Conservation (phyloP, 2,113 vertebrate species). For the Symphodus melops region DNA sequence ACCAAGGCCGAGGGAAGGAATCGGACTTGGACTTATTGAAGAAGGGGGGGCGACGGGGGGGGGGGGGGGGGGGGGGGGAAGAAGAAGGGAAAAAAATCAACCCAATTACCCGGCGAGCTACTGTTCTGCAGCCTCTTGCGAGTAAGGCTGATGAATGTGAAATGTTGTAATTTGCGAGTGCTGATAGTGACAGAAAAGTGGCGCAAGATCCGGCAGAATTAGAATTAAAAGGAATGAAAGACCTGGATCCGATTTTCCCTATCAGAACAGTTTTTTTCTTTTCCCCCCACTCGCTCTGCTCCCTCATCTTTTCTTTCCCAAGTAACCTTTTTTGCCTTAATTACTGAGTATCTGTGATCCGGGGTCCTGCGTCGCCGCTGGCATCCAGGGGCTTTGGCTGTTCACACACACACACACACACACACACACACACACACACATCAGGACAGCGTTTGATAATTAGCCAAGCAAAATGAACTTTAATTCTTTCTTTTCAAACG, state of each 20-base stretch:
- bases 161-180: slow-evolving; percentile 66
- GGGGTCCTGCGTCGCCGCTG: slow-evolving; percentile 43
- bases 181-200: slow-evolving; percentile 60
- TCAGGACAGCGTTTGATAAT: slow-evolving; percentile 78
- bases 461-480: slow-evolving; percentile 82
- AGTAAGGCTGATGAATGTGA: slow-evolving; percentile 61
- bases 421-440: slow-evolving; percentile 41
- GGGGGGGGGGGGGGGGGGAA: not conserved
- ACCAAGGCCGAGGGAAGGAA: slow-evolving; percentile 15
- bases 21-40: slow-evolving; percentile 31
- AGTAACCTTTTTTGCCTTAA: slow-evolving; percentile 76
- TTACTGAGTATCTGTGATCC: slow-evolving; percentile 71
- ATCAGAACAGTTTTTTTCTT: slow-evolving; percentile 28
- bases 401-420: slow-evolving; percentile 16
- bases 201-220: slow-evolving; percentile 48
- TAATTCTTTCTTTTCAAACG: slow-evolving; percentile 80
- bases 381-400: slow-evolving; percentile 20
- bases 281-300: not conserved
- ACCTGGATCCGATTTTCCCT: slow-evolving; percentile 60
- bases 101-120: slow-evolving; percentile 62
- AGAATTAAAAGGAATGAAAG: slow-evolving; percentile 67
- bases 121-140: slow-evolving; percentile 60
- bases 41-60: not conserved
- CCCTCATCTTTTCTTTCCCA: slow-evolving; percentile 65
- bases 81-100: slow-evolving; percentile 43